Evolutionary conservation across 1,140 invertebrate genomes (phyloP), one percentile per base, ranked within the genome.

Genomic region (Doryteuthis pealeii): DNA sequence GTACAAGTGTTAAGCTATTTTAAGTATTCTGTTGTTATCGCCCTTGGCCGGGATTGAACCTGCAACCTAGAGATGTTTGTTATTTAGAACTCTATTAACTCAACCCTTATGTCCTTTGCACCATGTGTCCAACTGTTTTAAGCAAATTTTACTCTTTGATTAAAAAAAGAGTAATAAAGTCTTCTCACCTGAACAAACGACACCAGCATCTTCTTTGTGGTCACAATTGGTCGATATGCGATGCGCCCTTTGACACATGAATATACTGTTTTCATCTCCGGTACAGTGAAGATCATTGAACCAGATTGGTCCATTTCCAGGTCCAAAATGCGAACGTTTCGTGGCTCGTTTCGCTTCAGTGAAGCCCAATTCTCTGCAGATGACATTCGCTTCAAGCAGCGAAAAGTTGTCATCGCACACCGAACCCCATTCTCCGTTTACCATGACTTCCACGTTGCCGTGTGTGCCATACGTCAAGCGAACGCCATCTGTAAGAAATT

Each of bases 371-470:
- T 93, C 91, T 73, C 91, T 90, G 87, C 96, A 98, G 4, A 95
- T 92, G 3, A 97, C 93, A 31, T 89, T 87, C 0, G 94, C 95
- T 76, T 97, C 95, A 4, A 90, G 85, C 28, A 91, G 84, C 83
- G 96, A 95, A 93, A 94, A 97, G 84, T 96, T 95, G 84, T 97
- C 95, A 84, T 97, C 96, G 84, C 96, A 97, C 12, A 98, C 90
- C 15, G 92, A 91, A 18, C 96, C 96, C 95, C 95, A 96, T 76
- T 91, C 91, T 8, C 92, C 93, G 72, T 93, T 90, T 85, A 96
- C 93, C 76, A 92, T 92, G 49, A 98, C 92, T 87, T 97, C 94
- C 12, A 97, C 93, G 43, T 78, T 76, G 18, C 82, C 82, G 70
- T 76, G 58, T 62, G 58, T 62, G 15, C 58, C 58, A 15, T 62